phyloP scores from a whole-genome alignment of 2,888 invertebrate species.

The Drosophila paranaensis region DNA sequence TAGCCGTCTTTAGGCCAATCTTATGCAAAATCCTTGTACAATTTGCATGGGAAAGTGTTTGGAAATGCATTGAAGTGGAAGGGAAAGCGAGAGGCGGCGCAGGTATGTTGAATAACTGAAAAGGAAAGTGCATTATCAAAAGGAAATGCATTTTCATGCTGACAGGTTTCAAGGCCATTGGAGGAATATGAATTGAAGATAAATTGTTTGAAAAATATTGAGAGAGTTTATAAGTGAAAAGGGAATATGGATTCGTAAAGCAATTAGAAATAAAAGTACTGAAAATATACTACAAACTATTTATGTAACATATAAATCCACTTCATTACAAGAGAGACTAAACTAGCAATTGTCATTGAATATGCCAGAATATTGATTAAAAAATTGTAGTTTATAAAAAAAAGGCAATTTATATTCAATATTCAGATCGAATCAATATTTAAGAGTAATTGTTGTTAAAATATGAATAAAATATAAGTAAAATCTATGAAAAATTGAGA shows the following conservation, averaged over 20 bases:
- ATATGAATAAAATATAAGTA: too few relatives aligned
- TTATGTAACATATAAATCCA: too few relatives aligned
- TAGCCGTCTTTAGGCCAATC: constrained; percentile 52
- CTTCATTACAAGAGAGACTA: too few relatives aligned
- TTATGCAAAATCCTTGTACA: constrained; percentile 76
- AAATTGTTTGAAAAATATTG: neutral
- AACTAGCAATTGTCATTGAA: too few relatives aligned
- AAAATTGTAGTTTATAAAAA: too few relatives aligned
- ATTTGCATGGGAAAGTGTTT: constrained; percentile 80
- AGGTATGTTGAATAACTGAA: constrained; percentile 5
- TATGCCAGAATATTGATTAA: too few relatives aligned
- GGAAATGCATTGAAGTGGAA: constrained; percentile 18
- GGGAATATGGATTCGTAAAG: neutral
- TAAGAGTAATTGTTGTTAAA: too few relatives aligned
- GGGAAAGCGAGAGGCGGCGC: neutral
- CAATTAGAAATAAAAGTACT: too few relatives aligned
- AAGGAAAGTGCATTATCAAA: constrained; percentile 55
- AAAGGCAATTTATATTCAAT: too few relatives aligned
- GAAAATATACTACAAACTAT: too few relatives aligned
- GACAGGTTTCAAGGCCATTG: constrained; percentile 47
- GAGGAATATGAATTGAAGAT: neutral
- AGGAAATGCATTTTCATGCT: constrained; percentile 51
- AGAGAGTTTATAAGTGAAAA: neutral
- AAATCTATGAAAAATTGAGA: too few relatives aligned
- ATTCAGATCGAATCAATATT: too few relatives aligned